Conservation (phyloP, 1,140 invertebrate species). For the Leptinotarsa lineolata region DNA sequence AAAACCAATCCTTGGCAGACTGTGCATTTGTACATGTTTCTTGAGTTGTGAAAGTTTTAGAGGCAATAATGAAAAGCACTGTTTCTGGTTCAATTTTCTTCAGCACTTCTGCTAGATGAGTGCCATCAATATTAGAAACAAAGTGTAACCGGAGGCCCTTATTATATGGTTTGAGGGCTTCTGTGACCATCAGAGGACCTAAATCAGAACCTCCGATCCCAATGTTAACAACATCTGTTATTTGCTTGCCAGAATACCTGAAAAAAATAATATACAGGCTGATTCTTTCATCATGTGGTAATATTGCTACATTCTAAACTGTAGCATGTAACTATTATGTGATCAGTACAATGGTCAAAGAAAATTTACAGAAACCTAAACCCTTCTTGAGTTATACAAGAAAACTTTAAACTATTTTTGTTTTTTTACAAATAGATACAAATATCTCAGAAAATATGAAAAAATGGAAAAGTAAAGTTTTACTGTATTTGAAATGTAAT, state of each 20-base stretch:
- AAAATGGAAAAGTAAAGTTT: no score
- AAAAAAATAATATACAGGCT: slow-evolving; percentile 16
- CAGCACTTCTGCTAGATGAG: slow-evolving; percentile 92
- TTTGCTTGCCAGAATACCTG: slow-evolving; percentile 90
- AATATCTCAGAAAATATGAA: no score
- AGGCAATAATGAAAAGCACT: slow-evolving; percentile 96
- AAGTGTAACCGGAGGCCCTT: slow-evolving; percentile 93
- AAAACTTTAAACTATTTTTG: no score
- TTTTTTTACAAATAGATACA: no score
- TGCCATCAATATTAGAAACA: slow-evolving; percentile 99
- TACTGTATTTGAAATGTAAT: no score
- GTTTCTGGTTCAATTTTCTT: slow-evolving; percentile 92
- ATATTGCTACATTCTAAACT: no score
- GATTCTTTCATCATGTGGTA: no score
- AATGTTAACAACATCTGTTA: slow-evolving; percentile 99
- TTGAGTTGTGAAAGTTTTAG: slow-evolving; percentile 99
- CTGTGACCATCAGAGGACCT: slow-evolving; percentile 98
- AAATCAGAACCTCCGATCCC: slow-evolving; percentile 99
- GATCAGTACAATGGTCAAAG: no score
- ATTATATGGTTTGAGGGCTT: slow-evolving; percentile 91
- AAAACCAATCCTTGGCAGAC: slow-evolving; percentile 95
- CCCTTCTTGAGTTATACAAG: no score
- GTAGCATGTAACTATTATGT: no score
- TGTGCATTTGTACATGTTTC: slow-evolving; percentile 99
- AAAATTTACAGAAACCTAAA: no score